Percentiles rank a stretch among this genome's conserved stretches.
Conservation (phyloP, 2,888 invertebrate genomes). For the Ischnus inquisitorius region DNA sequence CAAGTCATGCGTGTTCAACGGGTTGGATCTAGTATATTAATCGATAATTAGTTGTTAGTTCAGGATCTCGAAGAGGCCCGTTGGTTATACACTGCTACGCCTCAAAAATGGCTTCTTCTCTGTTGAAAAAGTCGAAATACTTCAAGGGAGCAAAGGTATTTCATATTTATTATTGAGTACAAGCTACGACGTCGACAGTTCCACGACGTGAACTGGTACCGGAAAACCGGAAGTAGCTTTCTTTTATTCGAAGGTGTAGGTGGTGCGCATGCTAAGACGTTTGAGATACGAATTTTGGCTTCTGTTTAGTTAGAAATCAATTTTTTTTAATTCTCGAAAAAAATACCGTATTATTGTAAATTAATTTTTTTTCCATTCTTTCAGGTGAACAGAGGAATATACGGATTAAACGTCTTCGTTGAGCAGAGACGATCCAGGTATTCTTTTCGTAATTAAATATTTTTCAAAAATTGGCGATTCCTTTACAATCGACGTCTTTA, state of each 20-base stretch:
- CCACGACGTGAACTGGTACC: neutral
- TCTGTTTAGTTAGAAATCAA: neutral
- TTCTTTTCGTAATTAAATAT: conserved; percentile 46
- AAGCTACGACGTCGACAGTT: neutral
- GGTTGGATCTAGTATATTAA: conserved; percentile 26
- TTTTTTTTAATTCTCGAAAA: neutral
- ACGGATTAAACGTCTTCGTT: conserved; percentile 38
- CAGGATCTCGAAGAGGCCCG: neutral
- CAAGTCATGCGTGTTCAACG: conserved; percentile 12
- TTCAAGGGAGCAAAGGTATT: conserved; percentile 49
- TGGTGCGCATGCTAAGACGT: neutral
- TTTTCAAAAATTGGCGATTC: conserved; percentile 1
- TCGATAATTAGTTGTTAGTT: conserved; percentile 38
- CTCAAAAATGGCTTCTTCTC: conserved; percentile 43
- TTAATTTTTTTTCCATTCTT: conserved; percentile 2
- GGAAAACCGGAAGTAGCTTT: neutral
- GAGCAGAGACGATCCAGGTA: conserved; percentile 62
- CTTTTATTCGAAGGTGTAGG: neutral
- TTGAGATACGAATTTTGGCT: neutral
- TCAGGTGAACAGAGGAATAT: conserved; percentile 56
- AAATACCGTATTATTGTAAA: neutral
- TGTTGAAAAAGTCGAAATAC: conserved; percentile 51
- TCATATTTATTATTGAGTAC: neutral
- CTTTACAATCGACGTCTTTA: neutral
- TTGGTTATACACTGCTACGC: neutral